phyloP scores from a whole-genome alignment of 1,140 invertebrate species.

The Pseudobourletiella spinata region DNA sequence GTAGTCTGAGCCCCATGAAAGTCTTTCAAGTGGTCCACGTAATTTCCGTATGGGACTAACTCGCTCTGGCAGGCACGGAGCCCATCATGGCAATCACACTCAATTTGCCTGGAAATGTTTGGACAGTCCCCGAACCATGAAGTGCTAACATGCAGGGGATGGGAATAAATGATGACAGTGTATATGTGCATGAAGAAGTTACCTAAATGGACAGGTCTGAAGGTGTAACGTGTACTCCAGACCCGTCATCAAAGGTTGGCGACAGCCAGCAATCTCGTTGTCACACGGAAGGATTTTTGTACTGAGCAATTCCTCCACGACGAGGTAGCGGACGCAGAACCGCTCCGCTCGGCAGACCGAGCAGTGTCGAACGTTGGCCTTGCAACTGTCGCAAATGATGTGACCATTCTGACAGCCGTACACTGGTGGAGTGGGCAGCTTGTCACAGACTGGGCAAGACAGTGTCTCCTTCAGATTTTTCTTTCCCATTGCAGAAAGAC shows the following conservation, averaged over 20 bases:
- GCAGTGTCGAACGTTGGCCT: slow-evolving; percentile 8
- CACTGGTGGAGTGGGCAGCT: slow-evolving; percentile 4
- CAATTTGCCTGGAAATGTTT: background rate
- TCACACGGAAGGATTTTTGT: background rate
- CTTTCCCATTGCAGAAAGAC: too few relatives aligned
- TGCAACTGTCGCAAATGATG: slow-evolving; percentile 12
- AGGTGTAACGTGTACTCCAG: background rate
- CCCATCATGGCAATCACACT: background rate
- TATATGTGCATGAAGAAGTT: too few relatives aligned
- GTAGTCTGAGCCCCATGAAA: background rate
- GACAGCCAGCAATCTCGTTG: background rate
- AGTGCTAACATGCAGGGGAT: too few relatives aligned
- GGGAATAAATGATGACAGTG: too few relatives aligned
- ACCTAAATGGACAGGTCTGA: background rate
- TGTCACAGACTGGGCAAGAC: slow-evolving; percentile 12
- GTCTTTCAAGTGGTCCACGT: background rate
- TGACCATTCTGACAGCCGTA: slow-evolving; percentile 24
- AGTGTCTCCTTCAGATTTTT: slow-evolving; percentile 1
- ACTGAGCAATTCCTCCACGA: background rate
- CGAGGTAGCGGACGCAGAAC: background rate
- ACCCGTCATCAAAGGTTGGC: background rate
- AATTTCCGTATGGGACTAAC: background rate
- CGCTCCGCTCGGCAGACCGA: slow-evolving; percentile 8
- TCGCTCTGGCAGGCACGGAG: background rate
- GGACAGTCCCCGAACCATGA: too few relatives aligned